phyloP scores from a whole-genome alignment of 2,888 invertebrate genomes.

The Harpagoxenus sublaevis region DNA sequence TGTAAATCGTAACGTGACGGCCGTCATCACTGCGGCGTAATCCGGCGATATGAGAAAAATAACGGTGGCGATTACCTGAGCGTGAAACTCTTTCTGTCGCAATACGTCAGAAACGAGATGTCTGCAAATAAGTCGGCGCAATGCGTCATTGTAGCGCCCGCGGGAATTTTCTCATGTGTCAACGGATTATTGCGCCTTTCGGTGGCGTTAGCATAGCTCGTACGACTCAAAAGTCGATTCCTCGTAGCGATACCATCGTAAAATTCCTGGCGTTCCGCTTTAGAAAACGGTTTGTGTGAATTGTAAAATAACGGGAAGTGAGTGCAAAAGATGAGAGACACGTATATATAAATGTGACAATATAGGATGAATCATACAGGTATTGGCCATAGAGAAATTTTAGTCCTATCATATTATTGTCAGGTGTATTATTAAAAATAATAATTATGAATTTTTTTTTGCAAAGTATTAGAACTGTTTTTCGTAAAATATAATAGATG shows the following conservation, averaged over 20 bases:
- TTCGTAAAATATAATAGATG: neutral
- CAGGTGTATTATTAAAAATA: neutral
- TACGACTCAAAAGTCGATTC: slow-evolving; percentile 1
- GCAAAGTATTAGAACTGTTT: neutral
- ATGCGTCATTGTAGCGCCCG: slow-evolving; percentile 35
- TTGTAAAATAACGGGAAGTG: neutral
- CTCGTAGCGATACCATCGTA: neutral
- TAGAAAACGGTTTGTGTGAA: slow-evolving; percentile 7
- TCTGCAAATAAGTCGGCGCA: slow-evolving; percentile 24
- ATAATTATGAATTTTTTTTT: neutral
- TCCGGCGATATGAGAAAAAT: slow-evolving; percentile 22
- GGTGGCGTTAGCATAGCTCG: neutral
- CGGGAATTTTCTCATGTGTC: slow-evolving; percentile 40
- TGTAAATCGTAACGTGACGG: slow-evolving; percentile 17
- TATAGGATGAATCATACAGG: neutral
- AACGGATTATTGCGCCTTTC: slow-evolving; percentile 34
- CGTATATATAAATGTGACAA: neutral
- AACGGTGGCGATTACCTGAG: slow-evolving; percentile 10
- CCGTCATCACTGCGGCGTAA: slow-evolving; percentile 2
- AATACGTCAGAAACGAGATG: slow-evolving; percentile 31
- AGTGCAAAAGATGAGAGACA: neutral
- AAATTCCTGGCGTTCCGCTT: neutral
- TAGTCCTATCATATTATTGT: neutral
- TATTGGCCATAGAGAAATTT: slow-evolving; percentile 7
- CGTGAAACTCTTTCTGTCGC: slow-evolving; percentile 9